Base-by-base conservation (phyloP, 2,888 invertebrate genomes). In the Clepsis dumicolana region DNA sequence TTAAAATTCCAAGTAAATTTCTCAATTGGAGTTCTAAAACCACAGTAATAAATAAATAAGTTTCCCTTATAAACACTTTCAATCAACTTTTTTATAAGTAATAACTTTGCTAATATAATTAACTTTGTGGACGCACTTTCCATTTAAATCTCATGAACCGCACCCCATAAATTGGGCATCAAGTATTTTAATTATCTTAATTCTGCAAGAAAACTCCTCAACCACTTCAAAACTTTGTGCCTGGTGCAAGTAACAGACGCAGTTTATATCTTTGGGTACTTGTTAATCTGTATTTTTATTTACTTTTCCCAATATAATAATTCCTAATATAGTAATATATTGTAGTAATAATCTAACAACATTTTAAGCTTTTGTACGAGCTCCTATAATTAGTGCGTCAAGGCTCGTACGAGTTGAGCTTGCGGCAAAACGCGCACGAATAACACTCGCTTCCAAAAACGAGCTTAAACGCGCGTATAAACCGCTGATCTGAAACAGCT, bases 151-250 rank as follows among this genome's bases (percentile, higher is more conserved):
- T 76, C 68, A 62, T 66, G 73, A 75, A 78, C 81, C 80, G 71
- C 79, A 72, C 72, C 70, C 70, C 75, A 70, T 76, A 81, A 83
- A 81, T 83, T 81, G 74, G 74, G 78, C 78, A 79, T 82, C 79
- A 82, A 86, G 84, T 83, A 84, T 85, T 86, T 85, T 86, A 87
- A 87, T 87, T 86, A 86, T 85, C 80, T 82, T 85, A 85, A 86
- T 85, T 84, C 75, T 72, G 74, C 74, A 72, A 75, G 80, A 73
- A 83, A 85, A 83, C 81, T 83, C 79, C 75, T 70, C 64, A 65
- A 73, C 77, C 79, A 81, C 83, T 85, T 80, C 78, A 77, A 79
- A 77, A 79, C 74, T 70, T 69, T 68, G 71, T 70, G 44, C 73
- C 48, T 66, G 81, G 76, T 71, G 53, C 71, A 83, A 82, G 77